Evolutionary conservation across 2,113 vertebrate genomes (phyloP), one percentile per base, ranked within the genome.

Genomic region (Plecturocebus donacophilus): DNA sequence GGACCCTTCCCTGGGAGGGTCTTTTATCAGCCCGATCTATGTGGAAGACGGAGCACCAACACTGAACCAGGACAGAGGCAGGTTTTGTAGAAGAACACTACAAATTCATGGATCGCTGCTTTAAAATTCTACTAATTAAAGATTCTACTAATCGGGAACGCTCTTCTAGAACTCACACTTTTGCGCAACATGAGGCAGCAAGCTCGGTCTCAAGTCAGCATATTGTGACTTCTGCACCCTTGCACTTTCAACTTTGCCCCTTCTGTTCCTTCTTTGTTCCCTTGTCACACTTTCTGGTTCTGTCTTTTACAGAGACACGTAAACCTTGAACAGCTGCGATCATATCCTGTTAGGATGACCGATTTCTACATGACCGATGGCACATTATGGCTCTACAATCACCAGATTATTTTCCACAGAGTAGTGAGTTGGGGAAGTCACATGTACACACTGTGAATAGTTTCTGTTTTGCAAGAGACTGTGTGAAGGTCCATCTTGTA

Each of bases 301-400:
- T 75, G 73, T 70, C 54, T 68, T 87, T 77, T 87, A 52, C 45
- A 93, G 61, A 87, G 40, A 25, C 16, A 71, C 3, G 2, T 30
- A 47, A 64, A 0, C 52, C n/a, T 32, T 71, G 70, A 61, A 32
- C 10, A 35, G 6, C 2, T 73, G 76, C 0, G 23, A 30, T 64
- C 56, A 61, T 6, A n/a, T 58, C 88, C 91, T 83, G 52, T 82
- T 38, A 64, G 19, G 42, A 21, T 35, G 73, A 58, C 40, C 0
- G 0, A 20, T 32, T 8, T 27, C 6, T 71, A 38, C 0, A 0
- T 75, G 94, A 83, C 84, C 32, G 23, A 25, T 0, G n/a, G 30
- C 52, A 56, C 5, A 7, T 19, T 76, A 71, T 1, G 21, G 75
- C 13, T 54, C 20, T 54, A 32, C n/a, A 35, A 30, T 30, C 40